phyloP scores from a whole-genome alignment of 2,113 vertebrate genomes.

The Nothobranchius kuhntae region DNA sequence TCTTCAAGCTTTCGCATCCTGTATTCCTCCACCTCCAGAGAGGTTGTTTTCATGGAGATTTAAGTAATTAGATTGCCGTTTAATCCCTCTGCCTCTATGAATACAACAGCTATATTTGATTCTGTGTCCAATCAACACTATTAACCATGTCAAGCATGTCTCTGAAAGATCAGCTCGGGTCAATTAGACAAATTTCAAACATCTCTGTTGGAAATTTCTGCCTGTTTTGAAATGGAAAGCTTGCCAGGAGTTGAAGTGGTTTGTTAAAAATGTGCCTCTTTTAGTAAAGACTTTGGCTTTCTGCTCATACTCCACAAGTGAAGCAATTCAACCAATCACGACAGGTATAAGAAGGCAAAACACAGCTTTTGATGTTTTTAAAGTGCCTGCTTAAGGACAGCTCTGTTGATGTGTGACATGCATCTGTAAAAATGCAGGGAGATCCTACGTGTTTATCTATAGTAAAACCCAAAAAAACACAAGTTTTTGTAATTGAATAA shows the following conservation, averaged over 20 bases:
- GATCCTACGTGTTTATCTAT: neutral
- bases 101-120: constrained; percentile 75
- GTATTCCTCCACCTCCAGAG: constrained; percentile 58
- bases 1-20: constrained; percentile 24
- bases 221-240: constrained; percentile 43
- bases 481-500: too few species aligned
- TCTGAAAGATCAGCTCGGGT: constrained; percentile 50
- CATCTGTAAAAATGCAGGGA: neutral
- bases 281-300: constrained; percentile 33
- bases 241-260: constrained; percentile 26
- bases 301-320: constrained; percentile 18
- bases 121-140: constrained; percentile 69
- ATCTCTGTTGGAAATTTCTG: constrained; percentile 34
- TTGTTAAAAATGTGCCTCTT: constrained; percentile 33
- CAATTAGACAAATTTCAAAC: constrained; percentile 58
- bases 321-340: constrained; percentile 39
- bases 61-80: constrained; percentile 76
- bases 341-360: constrained; percentile 18
- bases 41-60: constrained; percentile 72
- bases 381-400: neutral
- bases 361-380: constrained; percentile 12
- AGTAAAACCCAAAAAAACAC: too few species aligned
- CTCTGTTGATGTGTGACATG: constrained; percentile 4
- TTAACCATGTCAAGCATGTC: constrained; percentile 50
- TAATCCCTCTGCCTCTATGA: constrained; percentile 73